Conservation (phyloP, 2,888 invertebrate species). For the Synergus gifuensis region DNA sequence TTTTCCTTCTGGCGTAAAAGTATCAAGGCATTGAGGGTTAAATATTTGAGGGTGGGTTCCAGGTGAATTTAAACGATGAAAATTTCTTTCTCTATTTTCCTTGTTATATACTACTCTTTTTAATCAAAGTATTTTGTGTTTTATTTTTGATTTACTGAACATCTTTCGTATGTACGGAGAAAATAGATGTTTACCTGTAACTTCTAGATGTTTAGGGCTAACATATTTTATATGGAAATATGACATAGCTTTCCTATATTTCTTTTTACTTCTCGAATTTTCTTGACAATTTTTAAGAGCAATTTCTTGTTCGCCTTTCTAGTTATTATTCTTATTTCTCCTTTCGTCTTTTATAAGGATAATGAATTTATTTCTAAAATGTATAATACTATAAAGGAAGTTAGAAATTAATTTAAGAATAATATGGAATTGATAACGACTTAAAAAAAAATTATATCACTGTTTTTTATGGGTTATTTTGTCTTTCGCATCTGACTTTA, state of each 20-base stretch:
- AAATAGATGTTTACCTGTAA: too few relatives aligned
- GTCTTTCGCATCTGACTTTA: neutral
- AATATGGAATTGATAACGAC: neutral
- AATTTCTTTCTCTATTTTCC: too few relatives aligned
- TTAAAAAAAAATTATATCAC: neutral
- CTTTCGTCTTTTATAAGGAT: neutral
- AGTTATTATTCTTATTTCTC: neutral
- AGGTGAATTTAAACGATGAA: too few relatives aligned
- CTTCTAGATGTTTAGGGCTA: too few relatives aligned
- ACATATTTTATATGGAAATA: neutral
- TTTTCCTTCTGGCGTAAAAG: neutral
- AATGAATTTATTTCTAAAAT: neutral
- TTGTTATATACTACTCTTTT: too few relatives aligned
- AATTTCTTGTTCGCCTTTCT: neutral
- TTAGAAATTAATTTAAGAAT: neutral
- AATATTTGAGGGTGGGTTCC: too few relatives aligned
- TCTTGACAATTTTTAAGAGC: neutral
- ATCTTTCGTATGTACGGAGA: neutral
- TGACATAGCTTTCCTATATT: neutral
- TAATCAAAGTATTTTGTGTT: too few relatives aligned
- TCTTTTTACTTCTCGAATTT: neutral
- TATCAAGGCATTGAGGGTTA: too few relatives aligned
- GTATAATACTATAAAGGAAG: neutral
- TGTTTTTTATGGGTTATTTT: neutral
- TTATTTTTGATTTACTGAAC: neutral